Percentiles rank a stretch among this genome's conserved stretches.
These are phyloP conservation scores for Pao palembangensis DNA, from an alignment of 2,113 vertebrate species.

Conservation along the genomic window DNA sequence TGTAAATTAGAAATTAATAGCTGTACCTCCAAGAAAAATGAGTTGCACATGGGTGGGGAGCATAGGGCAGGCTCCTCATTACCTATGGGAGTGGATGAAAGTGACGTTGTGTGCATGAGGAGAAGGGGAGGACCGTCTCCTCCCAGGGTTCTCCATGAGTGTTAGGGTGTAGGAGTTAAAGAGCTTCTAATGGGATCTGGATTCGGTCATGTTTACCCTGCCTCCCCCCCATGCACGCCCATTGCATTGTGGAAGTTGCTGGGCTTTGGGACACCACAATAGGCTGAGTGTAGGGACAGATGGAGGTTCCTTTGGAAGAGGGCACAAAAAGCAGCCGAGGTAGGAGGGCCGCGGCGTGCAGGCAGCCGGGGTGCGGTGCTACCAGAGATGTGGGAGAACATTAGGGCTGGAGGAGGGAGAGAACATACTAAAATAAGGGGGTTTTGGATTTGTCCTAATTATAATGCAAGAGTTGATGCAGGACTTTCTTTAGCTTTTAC, in stretches of 20 bases:
- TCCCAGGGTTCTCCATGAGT: slow-evolving; percentile 61
- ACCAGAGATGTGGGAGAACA: slow-evolving; percentile 44
- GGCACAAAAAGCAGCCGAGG: slow-evolving; percentile 71
- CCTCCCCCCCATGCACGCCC: slow-evolving; percentile 70
- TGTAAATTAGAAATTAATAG: too few species aligned
- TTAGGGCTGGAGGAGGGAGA: slow-evolving; percentile 38
- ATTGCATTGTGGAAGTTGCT: slow-evolving; percentile 76
- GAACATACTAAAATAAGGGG: slow-evolving; percentile 24
- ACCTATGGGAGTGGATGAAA: slow-evolving; percentile 56
- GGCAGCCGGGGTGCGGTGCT: slow-evolving; percentile 31
- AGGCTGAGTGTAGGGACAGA: slow-evolving; percentile 77
- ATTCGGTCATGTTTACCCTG: slow-evolving; percentile 80
- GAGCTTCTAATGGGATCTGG: slow-evolving; percentile 82
- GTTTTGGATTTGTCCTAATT: slow-evolving; percentile 20
- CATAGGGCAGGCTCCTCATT: slow-evolving; percentile 50
- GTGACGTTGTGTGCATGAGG: slow-evolving; percentile 64
- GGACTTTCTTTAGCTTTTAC: slow-evolving; percentile 1
- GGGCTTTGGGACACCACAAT: slow-evolving; percentile 76
- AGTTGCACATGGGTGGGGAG: slow-evolving; percentile 7
- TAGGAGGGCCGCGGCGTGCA: slow-evolving; percentile 64
- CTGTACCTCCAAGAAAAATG: slow-evolving; percentile 1
- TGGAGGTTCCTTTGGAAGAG: slow-evolving; percentile 74
- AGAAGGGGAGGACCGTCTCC: slow-evolving; percentile 54
- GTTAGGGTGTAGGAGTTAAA: slow-evolving; percentile 78
- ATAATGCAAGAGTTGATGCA: slow-evolving; percentile 38